These are phyloP conservation scores for Hypotaenidia philippensis DNA, from an alignment of 2,797 vertebrate species.

Conservation along the genomic window DNA sequence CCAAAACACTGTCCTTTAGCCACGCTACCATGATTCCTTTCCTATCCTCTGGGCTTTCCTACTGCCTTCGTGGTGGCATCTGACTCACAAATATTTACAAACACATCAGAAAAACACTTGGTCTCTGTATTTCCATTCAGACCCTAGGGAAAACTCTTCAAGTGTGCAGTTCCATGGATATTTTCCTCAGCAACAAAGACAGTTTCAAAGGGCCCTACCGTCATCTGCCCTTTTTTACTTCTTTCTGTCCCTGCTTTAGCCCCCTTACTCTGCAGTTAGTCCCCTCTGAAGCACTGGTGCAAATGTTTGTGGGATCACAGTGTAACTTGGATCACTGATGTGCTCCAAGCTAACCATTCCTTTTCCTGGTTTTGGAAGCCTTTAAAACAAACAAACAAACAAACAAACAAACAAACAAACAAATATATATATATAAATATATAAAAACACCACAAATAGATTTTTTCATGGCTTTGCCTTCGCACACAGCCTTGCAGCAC, in stretches of 20 bases:
- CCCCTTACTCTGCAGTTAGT: rapidly evolving
- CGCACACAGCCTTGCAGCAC: neutral
- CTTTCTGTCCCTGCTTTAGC: neutral
- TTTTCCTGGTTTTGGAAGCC: neutral
- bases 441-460: neutral
- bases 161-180: neutral
- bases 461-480: neutral
- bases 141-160: neutral
- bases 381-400: neutral
- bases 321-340: neutral
- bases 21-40: neutral
- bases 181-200: neutral
- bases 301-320: neutral
- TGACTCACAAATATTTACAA: neutral
- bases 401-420: no score
- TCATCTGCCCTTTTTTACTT: neutral
- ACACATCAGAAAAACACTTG: neutral
- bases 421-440: no score
- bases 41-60: neutral
- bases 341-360: rapidly evolving
- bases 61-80: neutral
- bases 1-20: neutral
- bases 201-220: neutral
- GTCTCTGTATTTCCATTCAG: neutral
- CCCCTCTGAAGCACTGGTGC: neutral